These are phyloP conservation scores for Cheilosia vernalis DNA, from an alignment of 2,888 invertebrate species.

Conservation along the genomic window DNA sequence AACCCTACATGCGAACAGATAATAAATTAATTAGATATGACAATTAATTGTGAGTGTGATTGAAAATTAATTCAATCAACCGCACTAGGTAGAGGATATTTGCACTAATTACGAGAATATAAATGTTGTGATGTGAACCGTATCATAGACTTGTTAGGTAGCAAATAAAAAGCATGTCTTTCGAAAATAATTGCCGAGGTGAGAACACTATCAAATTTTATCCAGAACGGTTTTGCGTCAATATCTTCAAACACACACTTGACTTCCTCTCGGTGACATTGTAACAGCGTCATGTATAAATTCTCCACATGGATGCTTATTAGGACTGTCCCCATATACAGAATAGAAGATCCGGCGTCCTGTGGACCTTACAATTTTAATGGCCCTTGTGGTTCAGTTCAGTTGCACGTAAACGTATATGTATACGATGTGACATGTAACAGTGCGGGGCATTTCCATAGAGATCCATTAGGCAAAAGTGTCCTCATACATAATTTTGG, in stretches of 20 bases:
- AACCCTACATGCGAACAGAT: constrained; percentile 9
- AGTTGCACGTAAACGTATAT: background rate
- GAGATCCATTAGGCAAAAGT: too few species aligned
- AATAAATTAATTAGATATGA: constrained; percentile 65
- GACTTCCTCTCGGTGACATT: constrained; percentile 21
- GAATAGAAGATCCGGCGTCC: background rate
- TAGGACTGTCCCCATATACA: background rate
- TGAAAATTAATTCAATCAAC: constrained; percentile 67
- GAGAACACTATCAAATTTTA: background rate
- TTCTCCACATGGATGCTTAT: background rate
- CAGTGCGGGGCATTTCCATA: background rate
- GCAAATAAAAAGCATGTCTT: background rate
- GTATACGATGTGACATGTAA: background rate
- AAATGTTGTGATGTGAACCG: background rate
- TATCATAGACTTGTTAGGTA: background rate
- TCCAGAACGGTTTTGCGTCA: background rate
- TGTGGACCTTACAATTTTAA: background rate
- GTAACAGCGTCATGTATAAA: background rate
- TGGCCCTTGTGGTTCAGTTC: background rate
- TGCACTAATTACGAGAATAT: background rate
- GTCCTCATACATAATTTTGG: too few species aligned
- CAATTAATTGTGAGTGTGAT: constrained; percentile 62
- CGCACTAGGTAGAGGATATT: background rate
- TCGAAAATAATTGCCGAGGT: background rate
- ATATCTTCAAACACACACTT: constrained; percentile 10